Evolutionary conservation across 2,888 invertebrate genomes (phyloP).

Genomic region (Meteorus cinctellus): DNA sequence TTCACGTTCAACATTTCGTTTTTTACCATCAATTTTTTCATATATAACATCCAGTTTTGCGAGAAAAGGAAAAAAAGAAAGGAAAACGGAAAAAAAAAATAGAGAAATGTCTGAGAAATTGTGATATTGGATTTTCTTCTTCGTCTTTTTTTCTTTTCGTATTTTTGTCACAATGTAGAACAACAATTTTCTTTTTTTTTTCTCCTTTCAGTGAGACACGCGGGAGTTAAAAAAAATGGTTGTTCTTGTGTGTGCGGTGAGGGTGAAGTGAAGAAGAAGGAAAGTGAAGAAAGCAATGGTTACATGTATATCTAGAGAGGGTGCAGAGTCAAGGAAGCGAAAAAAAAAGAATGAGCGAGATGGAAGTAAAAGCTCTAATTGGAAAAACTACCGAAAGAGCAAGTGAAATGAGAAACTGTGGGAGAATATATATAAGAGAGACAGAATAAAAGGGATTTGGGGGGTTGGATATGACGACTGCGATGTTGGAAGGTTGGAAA

Average conservation of each 20-base stretch:
- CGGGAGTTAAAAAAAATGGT: constrained; percentile 14
- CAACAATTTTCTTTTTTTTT: not conserved
- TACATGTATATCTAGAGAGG: not conserved
- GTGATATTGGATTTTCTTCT: not conserved
- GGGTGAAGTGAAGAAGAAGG: constrained; percentile 6
- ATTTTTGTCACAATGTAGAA: not conserved
- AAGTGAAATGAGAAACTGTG: constrained; percentile 28
- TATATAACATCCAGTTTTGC: not conserved
- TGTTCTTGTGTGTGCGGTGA: not conserved
- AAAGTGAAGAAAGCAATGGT: constrained; percentile 3
- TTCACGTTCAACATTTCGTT: not conserved
- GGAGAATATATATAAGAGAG: not conserved
- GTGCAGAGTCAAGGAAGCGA: not conserved
- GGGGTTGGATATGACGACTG: not conserved
- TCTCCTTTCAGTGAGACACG: not conserved
- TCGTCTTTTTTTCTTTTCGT: not conserved
- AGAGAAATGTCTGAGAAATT: not conserved
- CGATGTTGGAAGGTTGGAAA: no score
- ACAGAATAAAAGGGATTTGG: not conserved
- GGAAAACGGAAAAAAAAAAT: not conserved
- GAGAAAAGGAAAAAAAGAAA: not conserved
- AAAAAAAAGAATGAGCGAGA: constrained; percentile 3
- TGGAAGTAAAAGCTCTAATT: constrained; percentile 49
- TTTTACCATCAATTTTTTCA: not conserved
- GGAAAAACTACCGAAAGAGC: constrained; percentile 47